phyloP scores from a whole-genome alignment of 2,797 vertebrate genomes.

The Vireo griseus region DNA sequence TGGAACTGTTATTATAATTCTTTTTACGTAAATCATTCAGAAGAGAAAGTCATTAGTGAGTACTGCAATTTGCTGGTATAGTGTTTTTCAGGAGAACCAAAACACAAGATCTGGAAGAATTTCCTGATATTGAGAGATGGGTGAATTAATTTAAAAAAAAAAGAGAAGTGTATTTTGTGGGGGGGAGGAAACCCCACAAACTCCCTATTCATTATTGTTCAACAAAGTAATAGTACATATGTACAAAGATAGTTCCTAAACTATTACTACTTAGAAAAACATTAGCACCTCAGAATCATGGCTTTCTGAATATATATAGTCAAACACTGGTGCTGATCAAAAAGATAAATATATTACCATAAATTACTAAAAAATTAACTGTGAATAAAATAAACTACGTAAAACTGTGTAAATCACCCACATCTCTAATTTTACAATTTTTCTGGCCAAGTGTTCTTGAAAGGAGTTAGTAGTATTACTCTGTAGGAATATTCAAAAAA shows the following conservation, averaged over 20 bases:
- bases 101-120: background rate
- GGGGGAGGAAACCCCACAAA: rapidly evolving
- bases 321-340: background rate
- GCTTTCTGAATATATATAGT: background rate
- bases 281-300: background rate
- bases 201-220: background rate
- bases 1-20: background rate
- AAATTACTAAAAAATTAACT: background rate
- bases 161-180: background rate
- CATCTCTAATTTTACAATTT: background rate
- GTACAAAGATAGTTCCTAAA: background rate
- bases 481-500: background rate
- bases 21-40: background rate
- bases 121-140: background rate
- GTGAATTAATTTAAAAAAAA: background rate
- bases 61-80: background rate
- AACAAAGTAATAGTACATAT: background rate
- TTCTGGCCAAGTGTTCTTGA: background rate
- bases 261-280: background rate
- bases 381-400: background rate
- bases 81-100: background rate
- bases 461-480: background rate
- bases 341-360: background rate
- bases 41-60: background rate
- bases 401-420: background rate